Base-by-base conservation (phyloP, 2,888 invertebrate species). In the Keiferia lycopersicella region DNA sequence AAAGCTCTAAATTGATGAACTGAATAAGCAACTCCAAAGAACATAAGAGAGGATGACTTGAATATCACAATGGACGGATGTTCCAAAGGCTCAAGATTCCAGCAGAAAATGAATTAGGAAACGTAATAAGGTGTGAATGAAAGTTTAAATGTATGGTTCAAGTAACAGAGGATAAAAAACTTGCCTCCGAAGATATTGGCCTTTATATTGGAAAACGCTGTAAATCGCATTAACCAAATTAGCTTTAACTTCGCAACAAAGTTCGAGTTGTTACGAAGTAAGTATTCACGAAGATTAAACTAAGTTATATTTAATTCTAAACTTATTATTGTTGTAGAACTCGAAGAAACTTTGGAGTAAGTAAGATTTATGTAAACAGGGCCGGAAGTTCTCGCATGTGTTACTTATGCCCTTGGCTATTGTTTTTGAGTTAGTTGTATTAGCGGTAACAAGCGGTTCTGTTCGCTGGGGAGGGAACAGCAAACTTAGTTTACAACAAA, bases 311-410 rank as follows among this genome's bases (percentile, higher is more conserved):
- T 70, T 69, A 71, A 73, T 72, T 75, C 65, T 12, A 65, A 67
- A 72, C 68, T 75, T 71, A 75, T 73, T 71, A 73, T 71, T 73
- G 68, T 71, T 72, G 69, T 64, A 68, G 73, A 69, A 76, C 71
- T 76, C 71, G 67, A 73, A 75, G 69, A 73, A 61, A 70, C 66
- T 62, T 66, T 69, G 67, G 68, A 66, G 63, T 56, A 63, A 66
- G 63, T 61, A 61, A 66, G 66, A 66, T 66, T 66, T 66, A 66
- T 66, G 63, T 66, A 63, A 61, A 65, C 60, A 7, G 30, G 16
- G 70, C 70, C 64, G 64, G 64, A 72, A 73, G 67, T 73, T 73
- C 69, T 62, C 58, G 67, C 69, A 71, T 63, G 61, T 60, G 26
- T 48, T 38, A 26, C 48, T 45, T 50, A 59, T 48, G 51, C 38